These are phyloP conservation scores for Sapayoa aenigma DNA, from an alignment of 2,113 vertebrate genomes.

Conservation along the genomic window DNA sequence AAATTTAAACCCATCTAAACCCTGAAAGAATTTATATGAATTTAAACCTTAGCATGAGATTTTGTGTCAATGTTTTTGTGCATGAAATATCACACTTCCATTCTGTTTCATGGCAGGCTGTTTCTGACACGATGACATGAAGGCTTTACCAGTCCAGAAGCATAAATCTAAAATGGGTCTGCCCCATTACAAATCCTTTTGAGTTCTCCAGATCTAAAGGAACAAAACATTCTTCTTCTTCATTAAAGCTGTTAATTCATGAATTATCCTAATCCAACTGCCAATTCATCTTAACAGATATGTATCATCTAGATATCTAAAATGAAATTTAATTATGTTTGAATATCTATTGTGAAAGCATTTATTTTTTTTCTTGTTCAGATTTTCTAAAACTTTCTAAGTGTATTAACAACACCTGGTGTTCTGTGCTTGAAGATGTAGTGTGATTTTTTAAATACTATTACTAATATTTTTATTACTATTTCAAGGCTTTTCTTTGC, in stretches of 20 bases:
- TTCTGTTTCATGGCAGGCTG: not conserved
- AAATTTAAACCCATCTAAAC: not conserved
- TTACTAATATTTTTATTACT: not conserved
- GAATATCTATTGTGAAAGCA: not conserved
- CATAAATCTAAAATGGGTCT: not conserved
- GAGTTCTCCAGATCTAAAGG: not conserved
- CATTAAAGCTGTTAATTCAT: not conserved
- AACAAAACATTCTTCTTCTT: not conserved
- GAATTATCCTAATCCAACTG: not conserved
- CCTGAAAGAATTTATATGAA: not conserved
- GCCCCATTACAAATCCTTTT: not conserved
- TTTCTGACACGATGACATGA: not conserved
- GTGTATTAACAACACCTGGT: not conserved
- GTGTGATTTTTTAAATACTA: not conserved
- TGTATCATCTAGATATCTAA: not conserved
- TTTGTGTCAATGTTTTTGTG: not conserved
- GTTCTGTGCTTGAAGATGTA: not conserved
- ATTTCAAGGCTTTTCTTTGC: conserved; percentile 16
- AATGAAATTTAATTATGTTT: not conserved
- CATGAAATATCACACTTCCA: not conserved
- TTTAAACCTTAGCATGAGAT: not conserved
- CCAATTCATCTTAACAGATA: not conserved
- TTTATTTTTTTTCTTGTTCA: not conserved
- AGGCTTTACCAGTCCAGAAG: not conserved
- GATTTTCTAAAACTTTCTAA: not conserved